Base-by-base conservation (phyloP, 2,113 vertebrate species). In the Corythoichthys haematopterus region DNA sequence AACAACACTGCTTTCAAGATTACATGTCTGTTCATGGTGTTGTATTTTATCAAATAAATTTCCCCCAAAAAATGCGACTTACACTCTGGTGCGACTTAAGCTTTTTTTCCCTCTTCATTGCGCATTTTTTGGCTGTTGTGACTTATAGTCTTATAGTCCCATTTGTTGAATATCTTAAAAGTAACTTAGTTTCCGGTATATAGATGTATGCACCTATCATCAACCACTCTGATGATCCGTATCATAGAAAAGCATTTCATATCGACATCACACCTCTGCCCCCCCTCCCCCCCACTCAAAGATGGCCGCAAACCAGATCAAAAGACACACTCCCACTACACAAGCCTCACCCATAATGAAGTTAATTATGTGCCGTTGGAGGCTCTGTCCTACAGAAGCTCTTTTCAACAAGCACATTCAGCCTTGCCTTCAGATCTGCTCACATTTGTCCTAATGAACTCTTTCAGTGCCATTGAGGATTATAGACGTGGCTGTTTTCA, bases 281-380 rank as follows among this genome's bases (percentile, higher is more conserved):
- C 20, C 20, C 20, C 84, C 20, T 1, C 20, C 20, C 20, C 84
- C 74, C 38, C 65, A 76, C 76, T 84, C 80, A 84, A 88, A 87
- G 80, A 79, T 76, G 74, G 74, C 76, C 79, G 76, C 65, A 75
- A 77, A 81, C 76, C 74, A 53, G 77, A 86, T 90, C 87, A 87
- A 89, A 85, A 78, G 80, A 72, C 65, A 43, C 64, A 62, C 67
- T 63, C 57, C 59, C 69, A 65, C 80, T 79, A 62, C 76, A 75
- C 66, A 9, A 20, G 59, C 84, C 81, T 77, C 68, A 38, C 72
- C 77, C 69, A 80, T 85, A 89, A 90, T 89, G 82, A 83, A 74
- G 71, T 88, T 88, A 85, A 90, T 91, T 81, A 85, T 84, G 81
- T 71, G 80, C 70, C 68, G 76, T 71, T 58, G 82, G 76, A 72